Base-by-base conservation (phyloP, 2,888 invertebrate genomes). In the Lumbricus terrestris region DNA sequence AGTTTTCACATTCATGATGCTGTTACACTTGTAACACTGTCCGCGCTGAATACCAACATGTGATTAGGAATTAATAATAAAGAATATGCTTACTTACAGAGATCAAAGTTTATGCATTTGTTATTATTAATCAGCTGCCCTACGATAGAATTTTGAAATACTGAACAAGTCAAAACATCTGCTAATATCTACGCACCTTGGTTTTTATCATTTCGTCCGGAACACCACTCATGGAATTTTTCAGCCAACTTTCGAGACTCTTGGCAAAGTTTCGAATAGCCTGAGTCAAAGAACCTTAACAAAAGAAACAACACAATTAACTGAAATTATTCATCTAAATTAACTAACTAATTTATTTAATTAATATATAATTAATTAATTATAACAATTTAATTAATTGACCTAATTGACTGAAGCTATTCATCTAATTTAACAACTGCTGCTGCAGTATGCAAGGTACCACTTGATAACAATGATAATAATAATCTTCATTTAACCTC, bases 241-340 rank as follows among this genome's bases (percentile, higher is more conserved):
- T 96, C 93, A 98, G 95, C 96, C 98, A 98, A 89, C 96, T 96
- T 95, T 95, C 99, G 92, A 99, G 96, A 95, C 97, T 97, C 96
- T 98, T 98, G 42, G 98, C 97, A 96, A 98, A 97, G 95, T 97
- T 98, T 94, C 98, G 96, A 93, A 98, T 97, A 82, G 97, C 97
- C 94, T 98, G 98, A 13, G 98, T 99, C 93, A 98, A 96, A 69
- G 97, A 97, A 95, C 96, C 96, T 96, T 33, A 92, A n/a, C n/a
- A n/a, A 29, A 54, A 29, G 6, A 54, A 0, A 54, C 54, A 54
- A 11, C 29, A 54, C 29, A 54, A 54, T 29, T 29, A 29, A 6
- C 2, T 11, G 8, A 29, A 69, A 69, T 29, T 69, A 69, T 1
- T 16, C 54, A 42, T 42, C 42, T 42, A 42, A 42, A 16, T 23